Conservation (phyloP, 1,140 invertebrate genomes). For the Lordiphosa stackelbergi region DNA sequence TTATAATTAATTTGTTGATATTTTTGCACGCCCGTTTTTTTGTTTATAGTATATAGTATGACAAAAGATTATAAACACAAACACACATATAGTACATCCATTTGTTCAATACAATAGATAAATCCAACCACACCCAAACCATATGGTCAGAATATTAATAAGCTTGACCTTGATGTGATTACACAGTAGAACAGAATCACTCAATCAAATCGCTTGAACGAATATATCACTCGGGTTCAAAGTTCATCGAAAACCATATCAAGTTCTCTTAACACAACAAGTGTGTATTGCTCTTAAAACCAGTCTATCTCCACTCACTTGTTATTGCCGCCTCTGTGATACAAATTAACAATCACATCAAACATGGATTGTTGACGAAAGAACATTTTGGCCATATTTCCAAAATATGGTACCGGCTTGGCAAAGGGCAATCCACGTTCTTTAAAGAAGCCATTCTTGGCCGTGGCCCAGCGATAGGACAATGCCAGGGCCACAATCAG, state of each 20-base stretch:
- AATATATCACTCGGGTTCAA: neutral
- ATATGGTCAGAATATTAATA: constrained; percentile 5
- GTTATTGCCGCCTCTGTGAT: constrained; percentile 35
- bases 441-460: constrained; percentile 61
- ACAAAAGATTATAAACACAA: too few species aligned
- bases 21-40: too few species aligned
- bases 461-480: constrained; percentile 57
- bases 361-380: constrained; percentile 46
- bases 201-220: too few species aligned
- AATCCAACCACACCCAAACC: constrained; percentile 22
- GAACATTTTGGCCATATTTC: constrained; percentile 45
- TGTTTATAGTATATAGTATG: too few species aligned
- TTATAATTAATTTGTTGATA: too few species aligned
- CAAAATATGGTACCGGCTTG: constrained; percentile 55
- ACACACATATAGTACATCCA: too few species aligned
- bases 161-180: constrained; percentile 15
- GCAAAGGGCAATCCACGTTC: constrained; percentile 44
- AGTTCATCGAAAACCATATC: constrained; percentile 3
- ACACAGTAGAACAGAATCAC: too few species aligned
- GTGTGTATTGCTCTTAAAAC: neutral
- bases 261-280: neutral
- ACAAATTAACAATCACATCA: constrained; percentile 53
- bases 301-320: constrained; percentile 46
- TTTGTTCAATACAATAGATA: too few species aligned
- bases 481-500: constrained; percentile 30